Base-by-base conservation (phyloP, 1,140 invertebrate species). In the Phortica variegata region DNA sequence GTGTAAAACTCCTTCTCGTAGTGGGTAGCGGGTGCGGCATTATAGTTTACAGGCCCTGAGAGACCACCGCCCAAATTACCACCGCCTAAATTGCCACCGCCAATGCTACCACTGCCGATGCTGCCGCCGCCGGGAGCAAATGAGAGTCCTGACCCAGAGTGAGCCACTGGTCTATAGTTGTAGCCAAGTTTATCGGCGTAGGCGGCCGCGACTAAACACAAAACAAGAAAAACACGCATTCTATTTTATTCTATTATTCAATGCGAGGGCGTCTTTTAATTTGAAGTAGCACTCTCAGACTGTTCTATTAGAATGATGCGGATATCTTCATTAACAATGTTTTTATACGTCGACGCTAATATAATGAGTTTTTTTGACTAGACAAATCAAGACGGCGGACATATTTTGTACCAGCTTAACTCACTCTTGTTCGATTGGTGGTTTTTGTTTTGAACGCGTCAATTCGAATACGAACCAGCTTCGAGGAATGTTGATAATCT, bases 281-380 rank as follows among this genome's bases (percentile, higher is more conserved):
- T 34, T 9, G 10, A 38, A 38, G 3, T 38, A 32, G 37, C 38
- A 51, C 31, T 17, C 34, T 18, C 37, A 33, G 44, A 53, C 49
- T 40, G 40, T 57, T 68, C 63, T 63, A 48, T 32, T 49, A 58
- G 60, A 68, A 68, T 68, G 63, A 54, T 51, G 43, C 23, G 39
- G 16, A 37, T 47, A 42, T 50, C 47, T 60, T 60, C 47, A 68
- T 68, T 63, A 58, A 39, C 49, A 54, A 58, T 49, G 60, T 54
- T 68, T 68, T 68, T 68, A 68, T 68, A 68, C 63, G 60, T 65
- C 63, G 63, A 63, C 63, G 63, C 60, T 23, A 10, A 52, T 52
- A 33, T 58, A 68, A 53, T 63, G 68, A 51, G 63, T 63, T 57
- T 20, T 60, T 57, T 60, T 57, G 52, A 51, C 63, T 58, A 41